phyloP scores from a whole-genome alignment of 92 coral and sea anemone species.

The Actinernus sp. region DNA sequence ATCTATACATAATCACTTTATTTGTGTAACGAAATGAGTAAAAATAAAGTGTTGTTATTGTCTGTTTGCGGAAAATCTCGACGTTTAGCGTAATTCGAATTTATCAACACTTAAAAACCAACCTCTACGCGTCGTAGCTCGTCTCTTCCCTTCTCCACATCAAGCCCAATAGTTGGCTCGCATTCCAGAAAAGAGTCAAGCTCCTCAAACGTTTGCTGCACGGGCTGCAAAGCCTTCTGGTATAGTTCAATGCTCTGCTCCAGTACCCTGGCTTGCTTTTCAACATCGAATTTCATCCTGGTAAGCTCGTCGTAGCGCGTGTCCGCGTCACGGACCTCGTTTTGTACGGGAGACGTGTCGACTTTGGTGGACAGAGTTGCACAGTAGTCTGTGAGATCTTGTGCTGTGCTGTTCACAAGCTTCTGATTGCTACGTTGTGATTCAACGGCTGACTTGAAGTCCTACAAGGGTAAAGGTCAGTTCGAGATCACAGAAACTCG shows the following conservation, averaged over 20 bases:
- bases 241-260: constrained; percentile 81
- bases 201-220: constrained; percentile 66
- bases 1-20: too few species aligned
- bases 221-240: constrained; percentile 88
- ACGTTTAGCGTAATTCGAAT: too few species aligned
- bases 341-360: constrained; percentile 69
- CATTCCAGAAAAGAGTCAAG: constrained; percentile 77
- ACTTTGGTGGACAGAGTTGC: constrained; percentile 55
- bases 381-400: constrained; percentile 65
- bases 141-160: constrained; percentile 83
- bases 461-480: constrained; percentile 27
- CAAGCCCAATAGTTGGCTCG: constrained; percentile 81
- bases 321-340: constrained; percentile 81
- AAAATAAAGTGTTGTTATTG: too few species aligned
- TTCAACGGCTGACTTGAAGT: constrained; percentile 67
- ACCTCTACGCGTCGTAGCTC: constrained; percentile 85
- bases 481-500: too few species aligned
- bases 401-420: constrained; percentile 59
- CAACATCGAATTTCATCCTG: constrained; percentile 77
- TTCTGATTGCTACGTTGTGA: constrained; percentile 66
- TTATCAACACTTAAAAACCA: neutral
- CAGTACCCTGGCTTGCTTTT: constrained; percentile 71
- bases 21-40: too few species aligned
- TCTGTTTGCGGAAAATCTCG: too few species aligned
- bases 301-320: constrained; percentile 85